Conservation (phyloP, 2,113 vertebrate species). For the Sclerurus mexicanus region DNA sequence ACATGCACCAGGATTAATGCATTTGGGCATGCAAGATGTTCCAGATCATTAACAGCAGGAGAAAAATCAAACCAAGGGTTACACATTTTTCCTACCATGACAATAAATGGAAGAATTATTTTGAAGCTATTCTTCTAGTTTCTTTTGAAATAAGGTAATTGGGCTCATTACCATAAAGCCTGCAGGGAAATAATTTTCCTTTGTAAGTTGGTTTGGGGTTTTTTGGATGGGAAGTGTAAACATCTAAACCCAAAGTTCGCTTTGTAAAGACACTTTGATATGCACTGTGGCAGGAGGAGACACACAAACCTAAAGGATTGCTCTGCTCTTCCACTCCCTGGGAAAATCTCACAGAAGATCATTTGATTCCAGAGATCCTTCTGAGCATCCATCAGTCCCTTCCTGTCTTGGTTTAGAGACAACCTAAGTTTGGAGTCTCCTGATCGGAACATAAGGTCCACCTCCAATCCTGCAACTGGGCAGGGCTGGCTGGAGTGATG, state of each 20-base stretch:
- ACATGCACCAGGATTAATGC: not conserved
- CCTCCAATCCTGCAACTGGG: not conserved
- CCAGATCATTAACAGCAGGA: not conserved
- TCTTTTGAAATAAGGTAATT: slow-evolving; percentile 56
- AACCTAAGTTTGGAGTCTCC: not conserved
- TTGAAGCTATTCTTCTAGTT: slow-evolving; percentile 38
- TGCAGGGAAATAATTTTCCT: slow-evolving; percentile 17
- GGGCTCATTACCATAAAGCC: slow-evolving; percentile 46
- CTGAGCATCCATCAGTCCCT: not conserved
- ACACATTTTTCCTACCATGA: not conserved
- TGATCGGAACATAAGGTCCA: not conserved
- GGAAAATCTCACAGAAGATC: not conserved
- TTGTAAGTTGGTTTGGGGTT: not conserved
- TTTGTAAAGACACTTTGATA: not conserved
- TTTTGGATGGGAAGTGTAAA: not conserved
- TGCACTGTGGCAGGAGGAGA: not conserved
- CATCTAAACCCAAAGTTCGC: not conserved
- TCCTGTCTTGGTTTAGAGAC: not conserved
- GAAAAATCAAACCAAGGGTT: slow-evolving; percentile 3
- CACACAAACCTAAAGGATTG: not conserved
- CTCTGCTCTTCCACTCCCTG: not conserved
- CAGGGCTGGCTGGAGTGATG: slow-evolving; percentile 26
- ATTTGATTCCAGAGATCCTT: not conserved
- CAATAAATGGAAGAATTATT: slow-evolving; percentile 7
- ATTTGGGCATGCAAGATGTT: slow-evolving; percentile 4